These are phyloP conservation scores for Micromesistius poutassou DNA, from an alignment of 2,797 vertebrate genomes.

Conservation along the genomic window DNA sequence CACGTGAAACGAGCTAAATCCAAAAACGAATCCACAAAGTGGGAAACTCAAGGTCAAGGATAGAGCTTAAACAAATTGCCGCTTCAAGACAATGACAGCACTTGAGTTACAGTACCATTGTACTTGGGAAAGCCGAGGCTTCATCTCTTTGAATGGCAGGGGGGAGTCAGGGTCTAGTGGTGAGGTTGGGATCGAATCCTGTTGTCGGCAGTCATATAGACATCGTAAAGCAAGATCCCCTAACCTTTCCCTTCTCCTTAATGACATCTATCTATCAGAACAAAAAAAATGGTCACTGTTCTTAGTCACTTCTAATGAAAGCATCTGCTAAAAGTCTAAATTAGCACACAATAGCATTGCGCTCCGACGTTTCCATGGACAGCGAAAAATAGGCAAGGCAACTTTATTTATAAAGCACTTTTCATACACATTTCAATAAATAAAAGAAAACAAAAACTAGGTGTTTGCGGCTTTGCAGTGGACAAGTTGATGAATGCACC, in stretches of 20 bases:
- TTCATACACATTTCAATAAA: too few relatives aligned
- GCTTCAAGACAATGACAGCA: too few relatives aligned
- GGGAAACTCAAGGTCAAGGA: too few relatives aligned
- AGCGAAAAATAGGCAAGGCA: background rate
- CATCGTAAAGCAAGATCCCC: background rate
- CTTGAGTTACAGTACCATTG: too few relatives aligned
- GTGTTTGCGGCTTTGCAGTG: slow-evolving; percentile 14
- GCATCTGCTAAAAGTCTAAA: background rate
- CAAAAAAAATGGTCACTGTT: background rate
- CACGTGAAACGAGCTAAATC: slow-evolving; percentile 42
- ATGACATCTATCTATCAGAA: background rate
- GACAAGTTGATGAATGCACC: slow-evolving; percentile 66
- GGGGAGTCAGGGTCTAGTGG: background rate
- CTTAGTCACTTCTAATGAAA: background rate
- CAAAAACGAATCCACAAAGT: slow-evolving; percentile 5
- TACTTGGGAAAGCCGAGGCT: too few relatives aligned
- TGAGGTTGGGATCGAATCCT: background rate
- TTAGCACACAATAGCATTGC: background rate
- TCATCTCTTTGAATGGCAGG: too few relatives aligned
- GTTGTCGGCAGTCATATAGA: background rate
- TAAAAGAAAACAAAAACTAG: too few relatives aligned
- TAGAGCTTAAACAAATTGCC: too few relatives aligned
- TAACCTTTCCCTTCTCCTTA: background rate
- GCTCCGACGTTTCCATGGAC: slow-evolving; percentile 8
- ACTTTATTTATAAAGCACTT: too few relatives aligned